phyloP scores from a whole-genome alignment of 2,888 invertebrate species.

The Tryphoninae sp. region DNA sequence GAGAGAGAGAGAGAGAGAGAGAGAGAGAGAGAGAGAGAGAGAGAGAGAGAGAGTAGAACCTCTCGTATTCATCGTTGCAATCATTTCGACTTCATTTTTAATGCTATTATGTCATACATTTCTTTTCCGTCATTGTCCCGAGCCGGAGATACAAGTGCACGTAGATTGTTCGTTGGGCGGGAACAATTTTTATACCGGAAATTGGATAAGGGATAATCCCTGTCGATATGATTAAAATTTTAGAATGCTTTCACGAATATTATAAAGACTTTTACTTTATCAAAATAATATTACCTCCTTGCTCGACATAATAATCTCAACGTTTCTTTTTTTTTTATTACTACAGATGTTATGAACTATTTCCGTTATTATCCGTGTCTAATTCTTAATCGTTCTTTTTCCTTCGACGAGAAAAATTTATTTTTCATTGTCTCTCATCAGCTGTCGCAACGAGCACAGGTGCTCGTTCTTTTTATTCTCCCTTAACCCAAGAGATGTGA shows the following conservation, averaged over 20 bases:
- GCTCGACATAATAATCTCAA: no score
- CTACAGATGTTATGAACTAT: neutral
- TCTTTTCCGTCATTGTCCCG: neutral
- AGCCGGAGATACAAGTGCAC: neutral
- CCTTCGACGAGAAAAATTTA: neutral
- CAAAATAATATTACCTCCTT: no score
- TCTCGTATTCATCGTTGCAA: slow-evolving; percentile 46
- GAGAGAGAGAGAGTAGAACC: neutral
- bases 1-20: neutral
- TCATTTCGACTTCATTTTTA: slow-evolving; percentile 20
- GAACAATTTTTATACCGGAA: no score
- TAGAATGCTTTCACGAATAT: no score
- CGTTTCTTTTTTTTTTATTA: neutral
- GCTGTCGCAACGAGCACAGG: neutral
- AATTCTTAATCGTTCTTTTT: neutral
- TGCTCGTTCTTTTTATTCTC: neutral
- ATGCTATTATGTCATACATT: neutral
- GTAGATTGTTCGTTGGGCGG: neutral
- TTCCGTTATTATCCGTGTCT: neutral
- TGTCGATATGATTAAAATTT: no score
- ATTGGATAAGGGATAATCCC: no score
- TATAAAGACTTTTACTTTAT: no score
- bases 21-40: neutral
- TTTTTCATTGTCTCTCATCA: neutral
- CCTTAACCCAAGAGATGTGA: slow-evolving; percentile 46